Conservation (phyloP, 2,888 invertebrate genomes). For the Osmoderma eremita region DNA sequence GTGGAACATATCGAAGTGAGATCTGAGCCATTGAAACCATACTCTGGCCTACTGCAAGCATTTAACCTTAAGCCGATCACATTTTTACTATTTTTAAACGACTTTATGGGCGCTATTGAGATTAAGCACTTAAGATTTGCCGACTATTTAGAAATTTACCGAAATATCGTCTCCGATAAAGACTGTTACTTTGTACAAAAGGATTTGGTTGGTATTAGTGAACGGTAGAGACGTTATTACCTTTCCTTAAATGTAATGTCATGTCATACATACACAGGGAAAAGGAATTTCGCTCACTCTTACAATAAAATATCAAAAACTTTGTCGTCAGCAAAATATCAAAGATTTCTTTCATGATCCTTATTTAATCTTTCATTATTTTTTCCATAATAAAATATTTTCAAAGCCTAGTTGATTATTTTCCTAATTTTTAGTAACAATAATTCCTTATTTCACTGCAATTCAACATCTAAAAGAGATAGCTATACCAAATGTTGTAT, state of each 20-base stretch:
- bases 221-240: not conserved
- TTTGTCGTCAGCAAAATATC: too few species aligned
- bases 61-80: not conserved
- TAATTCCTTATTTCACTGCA: too few species aligned
- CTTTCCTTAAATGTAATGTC: not conserved
- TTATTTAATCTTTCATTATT: too few species aligned
- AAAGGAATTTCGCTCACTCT: not conserved
- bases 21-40: too few species aligned
- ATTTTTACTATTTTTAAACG: not conserved
- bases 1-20: too few species aligned
- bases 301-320: constrained; percentile 5
- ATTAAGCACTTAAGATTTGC: not conserved
- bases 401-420: too few species aligned
- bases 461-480: too few species aligned
- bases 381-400: too few species aligned
- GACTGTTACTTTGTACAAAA: not conserved
- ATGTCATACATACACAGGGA: not conserved
- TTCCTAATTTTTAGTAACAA: too few species aligned
- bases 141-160: not conserved
- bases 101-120: not conserved
- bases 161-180: not conserved
- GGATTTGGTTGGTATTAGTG: too few species aligned
- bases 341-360: too few species aligned
- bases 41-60: not conserved
- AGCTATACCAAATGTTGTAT: too few species aligned